These are phyloP conservation scores for Eurois occulta DNA, from an alignment of 2,888 invertebrate genomes.

Conservation along the genomic window DNA sequence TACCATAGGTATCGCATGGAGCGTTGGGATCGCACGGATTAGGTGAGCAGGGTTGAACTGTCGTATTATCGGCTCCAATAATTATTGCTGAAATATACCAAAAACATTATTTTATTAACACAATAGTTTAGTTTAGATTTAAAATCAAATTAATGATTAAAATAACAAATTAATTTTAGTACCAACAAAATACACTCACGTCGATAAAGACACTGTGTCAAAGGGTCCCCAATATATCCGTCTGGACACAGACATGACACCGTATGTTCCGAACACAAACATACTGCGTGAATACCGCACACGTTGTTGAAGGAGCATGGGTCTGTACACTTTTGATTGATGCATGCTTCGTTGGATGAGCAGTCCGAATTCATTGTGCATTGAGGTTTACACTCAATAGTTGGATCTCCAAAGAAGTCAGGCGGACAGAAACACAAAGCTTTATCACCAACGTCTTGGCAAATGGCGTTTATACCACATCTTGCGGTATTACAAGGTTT, in stretches of 20 bases:
- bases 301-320: constrained; percentile 93
- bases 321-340: constrained; percentile 93
- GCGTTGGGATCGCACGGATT: constrained; percentile 94
- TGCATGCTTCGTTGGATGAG: constrained; percentile 93
- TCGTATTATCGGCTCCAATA: constrained; percentile 90
- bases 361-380: constrained; percentile 96
- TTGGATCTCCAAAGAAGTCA: constrained; percentile 95
- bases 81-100: constrained; percentile 84
- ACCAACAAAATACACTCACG: constrained; percentile 83
- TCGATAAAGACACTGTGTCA: constrained; percentile 92
- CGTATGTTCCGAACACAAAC: constrained; percentile 95
- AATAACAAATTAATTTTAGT: neutral
- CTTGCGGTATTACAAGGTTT: constrained; percentile 94
- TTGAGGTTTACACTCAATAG: constrained; percentile 94
- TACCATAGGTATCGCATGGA: constrained; percentile 93
- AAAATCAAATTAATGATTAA: neutral
- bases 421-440: constrained; percentile 95
- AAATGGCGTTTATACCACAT: constrained; percentile 95
- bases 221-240: constrained; percentile 95
- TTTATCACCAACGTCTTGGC: constrained; percentile 92
- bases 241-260: constrained; percentile 95
- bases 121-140: neutral
- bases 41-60: constrained; percentile 93
- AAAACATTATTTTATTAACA: neutral
- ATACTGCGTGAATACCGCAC: constrained; percentile 95